A percentile compares a stretch with the other conserved stretches of the same genome.
Conservation (phyloP, 2,888 invertebrate species). For the Napeogenes inachia region DNA sequence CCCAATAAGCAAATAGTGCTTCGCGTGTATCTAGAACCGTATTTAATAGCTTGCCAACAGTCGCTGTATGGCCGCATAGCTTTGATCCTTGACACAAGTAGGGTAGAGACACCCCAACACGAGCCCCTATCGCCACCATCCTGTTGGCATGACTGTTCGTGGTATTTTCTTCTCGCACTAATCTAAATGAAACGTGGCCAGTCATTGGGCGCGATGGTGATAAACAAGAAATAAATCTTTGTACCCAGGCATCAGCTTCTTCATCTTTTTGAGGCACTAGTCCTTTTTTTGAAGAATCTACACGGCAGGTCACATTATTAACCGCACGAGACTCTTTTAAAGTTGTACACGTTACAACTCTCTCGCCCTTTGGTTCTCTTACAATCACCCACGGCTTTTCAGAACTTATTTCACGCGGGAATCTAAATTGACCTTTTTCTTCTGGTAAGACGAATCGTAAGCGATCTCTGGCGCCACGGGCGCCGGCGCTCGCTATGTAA, state of each 20-base stretch:
- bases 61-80: conserved; percentile 79
- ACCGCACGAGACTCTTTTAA: conserved; percentile 86
- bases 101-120: conserved; percentile 87
- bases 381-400: conserved; percentile 88
- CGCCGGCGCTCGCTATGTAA: conserved; percentile 85
- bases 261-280: conserved; percentile 82
- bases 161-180: conserved; percentile 79
- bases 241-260: conserved; percentile 84
- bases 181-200: conserved; percentile 87
- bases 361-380: conserved; percentile 85
- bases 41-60: conserved; percentile 80
- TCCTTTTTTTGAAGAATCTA: conserved; percentile 81
- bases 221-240: conserved; percentile 82
- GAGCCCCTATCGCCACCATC: conserved; percentile 77
- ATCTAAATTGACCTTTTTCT: conserved; percentile 79
- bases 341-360: conserved; percentile 89
- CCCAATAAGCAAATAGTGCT: conserved; percentile 89
- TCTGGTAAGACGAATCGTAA: conserved; percentile 83
- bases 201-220: conserved; percentile 82
- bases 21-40: conserved; percentile 87
- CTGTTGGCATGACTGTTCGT: conserved; percentile 59
- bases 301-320: conserved; percentile 87
- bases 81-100: conserved; percentile 86
- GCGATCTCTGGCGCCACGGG: conserved; percentile 84
- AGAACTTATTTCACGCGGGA: conserved; percentile 84